Evolutionary conservation across 2,113 vertebrate genomes (phyloP), one percentile per base, ranked within the genome.

Genomic region (Bubo scandiacus): DNA sequence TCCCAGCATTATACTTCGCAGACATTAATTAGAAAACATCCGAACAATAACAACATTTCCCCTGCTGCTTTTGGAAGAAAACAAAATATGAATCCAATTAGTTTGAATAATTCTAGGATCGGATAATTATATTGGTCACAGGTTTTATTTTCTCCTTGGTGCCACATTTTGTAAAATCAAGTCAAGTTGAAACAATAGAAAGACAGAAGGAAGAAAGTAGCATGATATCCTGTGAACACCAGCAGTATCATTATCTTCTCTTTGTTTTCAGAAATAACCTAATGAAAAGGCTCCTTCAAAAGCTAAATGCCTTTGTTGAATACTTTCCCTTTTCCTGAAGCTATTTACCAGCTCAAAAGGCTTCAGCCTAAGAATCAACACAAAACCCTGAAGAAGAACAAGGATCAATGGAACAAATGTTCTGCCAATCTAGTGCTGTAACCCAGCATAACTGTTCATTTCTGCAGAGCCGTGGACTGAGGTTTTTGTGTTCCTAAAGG

Each of bases 181-280:
- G n/a, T 67, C 38, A 68, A 71, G 19, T 16, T 84, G 66, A 85
- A 97, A 81, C 57, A 75, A 65, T 10, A 57, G 73, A 32, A 85
- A 91, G 58, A 75, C 0, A 3, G 57, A 88, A 90, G 25, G 47
- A 61, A 95, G 70, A 71, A 94, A 72, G 20, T 42, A 82, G 42
- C 58, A 9, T 13, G 13, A 17, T 80, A 77, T 54, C 55, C 66
- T 71, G 38, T 78, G 85, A 88, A 71, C 72, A 77, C 22, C 19
- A 70, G 32, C 0, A 0, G 34, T 87, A 82, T 94, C 61, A 36
- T 91, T 92, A 67, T 90, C 49, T 85, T 88, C 49, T 58, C 49
- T 89, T 91, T 92, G 73, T 96, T 96, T 92, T 92, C 70, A 80
- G 62, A 90, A 87, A 82, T 32, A 68, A 72, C 16, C 36, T 87